Conservation (phyloP, 1,140 invertebrate genomes). For the Triops longicaudatus region DNA sequence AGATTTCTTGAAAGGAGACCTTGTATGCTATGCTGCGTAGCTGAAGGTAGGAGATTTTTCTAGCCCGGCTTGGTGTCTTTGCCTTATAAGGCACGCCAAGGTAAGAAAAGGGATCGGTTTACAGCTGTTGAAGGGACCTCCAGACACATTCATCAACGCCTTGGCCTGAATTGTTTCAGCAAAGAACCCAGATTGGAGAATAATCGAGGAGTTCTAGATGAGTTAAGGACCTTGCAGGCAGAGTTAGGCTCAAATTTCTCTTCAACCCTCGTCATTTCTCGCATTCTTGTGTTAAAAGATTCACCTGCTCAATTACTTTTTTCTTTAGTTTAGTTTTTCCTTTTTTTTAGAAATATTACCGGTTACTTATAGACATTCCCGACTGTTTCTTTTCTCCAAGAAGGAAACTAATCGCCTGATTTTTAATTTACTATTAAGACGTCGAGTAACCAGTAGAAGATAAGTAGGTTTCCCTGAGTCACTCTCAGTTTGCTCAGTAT, state of each 20-base stretch:
- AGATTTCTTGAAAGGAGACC: background rate
- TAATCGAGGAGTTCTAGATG: background rate
- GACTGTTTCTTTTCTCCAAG: too few species aligned
- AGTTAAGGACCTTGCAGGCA: background rate
- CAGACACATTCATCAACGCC: conserved; percentile 14
- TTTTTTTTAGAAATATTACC: too few species aligned
- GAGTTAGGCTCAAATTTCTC: too few species aligned
- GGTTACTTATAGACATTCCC: too few species aligned
- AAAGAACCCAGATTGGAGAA: conserved; percentile 3
- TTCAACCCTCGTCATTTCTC: too few species aligned
- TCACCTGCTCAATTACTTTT: too few species aligned
- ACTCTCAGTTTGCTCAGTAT: background rate
- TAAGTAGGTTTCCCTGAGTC: too few species aligned
- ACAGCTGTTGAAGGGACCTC: conserved; percentile 8
- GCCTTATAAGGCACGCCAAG: conserved; percentile 14
- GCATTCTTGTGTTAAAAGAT: too few species aligned
- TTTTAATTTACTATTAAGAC: too few species aligned
- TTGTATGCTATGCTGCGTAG: background rate
- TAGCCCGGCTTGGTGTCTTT: background rate
- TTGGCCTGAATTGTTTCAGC: conserved; percentile 1
- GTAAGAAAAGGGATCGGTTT: conserved; percentile 9
- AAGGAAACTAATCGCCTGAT: too few species aligned
- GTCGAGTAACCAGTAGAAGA: too few species aligned
- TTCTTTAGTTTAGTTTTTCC: too few species aligned
- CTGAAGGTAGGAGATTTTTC: background rate